Evolutionary conservation across 1,140 invertebrate genomes (phyloP), one percentile per base, ranked within the genome.

Genomic region (Drosophila subobscura): DNA sequence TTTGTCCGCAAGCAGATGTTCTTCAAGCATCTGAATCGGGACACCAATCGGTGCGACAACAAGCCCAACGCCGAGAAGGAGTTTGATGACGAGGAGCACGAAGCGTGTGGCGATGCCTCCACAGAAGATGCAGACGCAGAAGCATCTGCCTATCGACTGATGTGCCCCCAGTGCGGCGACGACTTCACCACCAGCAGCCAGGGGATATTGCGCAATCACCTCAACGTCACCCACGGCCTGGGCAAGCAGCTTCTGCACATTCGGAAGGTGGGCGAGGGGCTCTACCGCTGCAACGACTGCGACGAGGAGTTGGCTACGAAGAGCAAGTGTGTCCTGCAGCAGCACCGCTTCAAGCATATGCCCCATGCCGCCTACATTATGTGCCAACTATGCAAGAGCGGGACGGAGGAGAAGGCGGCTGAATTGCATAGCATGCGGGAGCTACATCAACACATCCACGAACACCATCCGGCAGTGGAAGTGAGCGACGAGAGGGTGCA

Each of bases 1-100:
- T 91, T 91, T 64, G 89, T 91, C 8, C 89, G 89, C 16, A 91
- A 91, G 33, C 89, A 91, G 72, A 91, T 91, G 89, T 91, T 91
- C 56, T 91, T 91, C 42, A 91, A 91, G 41, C 89, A 91, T 58
- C 53, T 91, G 42, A 91, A 91, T 50, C 66, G 83, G 0, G 72
- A 77, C 33, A 91, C 89, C 7, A 89, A 91, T 66, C 77, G 85
- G 1, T 91, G 89, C 51, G 83, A 89, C 41, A 89, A 72, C 46
- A 55, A 45, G 23, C 68, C 49, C 23, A 63, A 14, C 12, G 47
- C 10, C 0, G 68, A 67, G 12, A 52, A 50, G 7, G 50, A 54
- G 2, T 12, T 67, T 16, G 72, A 74, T 1, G 73, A 76, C 5
- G 63, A 77, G 7, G 73, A 75, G 2, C 14, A 22, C 1, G 37